Evolutionary conservation across 37 sponge, comb jelly and placozoan genomes (phyloP), one percentile per base, ranked within the genome.

Genomic region (Cliona cf. orientalis): DNA sequence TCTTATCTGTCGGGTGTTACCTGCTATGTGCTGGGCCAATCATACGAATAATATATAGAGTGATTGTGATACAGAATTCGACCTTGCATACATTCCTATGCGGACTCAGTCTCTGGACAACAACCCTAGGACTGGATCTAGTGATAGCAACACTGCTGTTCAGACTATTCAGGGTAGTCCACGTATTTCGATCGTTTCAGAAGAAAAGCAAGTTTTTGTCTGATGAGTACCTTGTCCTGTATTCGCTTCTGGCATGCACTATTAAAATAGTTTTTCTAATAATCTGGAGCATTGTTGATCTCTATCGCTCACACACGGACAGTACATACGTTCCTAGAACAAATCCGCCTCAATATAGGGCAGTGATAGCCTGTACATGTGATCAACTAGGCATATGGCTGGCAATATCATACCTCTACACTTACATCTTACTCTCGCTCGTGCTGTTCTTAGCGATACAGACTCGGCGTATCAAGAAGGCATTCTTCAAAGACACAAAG

Each of bases 401-500:
- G n/a, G 11, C 21, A 26, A 6, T 71, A n/a, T 12, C 43, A 3
- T 58, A 41, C 35, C 21, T 36, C 28, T 71, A 37, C 42, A 42
- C 31, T 42, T 39, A 21, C 5, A 25, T 81, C 12, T 5, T 84
- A 14, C 17, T 76, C 22, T 5, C 66, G 9, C 25, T 41, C 32
- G 65, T 63, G 9, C 6, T 84, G 22, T 74, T 76, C 40, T 56
- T 84, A 43, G 85, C 85, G 1, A 14, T 84, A 26, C 77, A 67
- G 33, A 84, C 85, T 0, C 41, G 85, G 21, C 64, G 76, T 37
- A 55, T 84, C 41, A 76, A 84, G n/a, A 12, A n/a, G 31, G 26
- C 0, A 2, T 36, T 68, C 25, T 84, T 84, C 69, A 84, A 76
- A 41, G 85, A 84, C 70, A 84, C 85, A 7, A 84, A 84, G 58